Evolutionary conservation across 1,140 invertebrate species (phyloP).

Genomic region (Nephotettix cincticeps): DNA sequence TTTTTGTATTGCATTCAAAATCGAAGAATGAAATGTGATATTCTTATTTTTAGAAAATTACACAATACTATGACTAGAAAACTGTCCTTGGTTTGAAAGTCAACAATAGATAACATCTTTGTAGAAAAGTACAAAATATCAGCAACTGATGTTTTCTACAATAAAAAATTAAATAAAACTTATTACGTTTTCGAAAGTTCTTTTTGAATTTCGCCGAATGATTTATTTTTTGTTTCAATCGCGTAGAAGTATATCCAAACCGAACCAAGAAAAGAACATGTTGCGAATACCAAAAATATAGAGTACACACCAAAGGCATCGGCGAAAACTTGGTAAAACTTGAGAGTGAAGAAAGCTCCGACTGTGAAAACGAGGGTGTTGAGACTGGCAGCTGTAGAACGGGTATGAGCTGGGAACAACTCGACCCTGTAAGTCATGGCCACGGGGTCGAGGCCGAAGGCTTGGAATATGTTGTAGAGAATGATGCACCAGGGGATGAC

Average conservation of each 20-base stretch:
- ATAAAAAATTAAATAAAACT: too few species aligned
- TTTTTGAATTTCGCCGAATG: conserved; percentile 30
- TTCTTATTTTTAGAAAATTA: too few species aligned
- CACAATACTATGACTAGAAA: too few species aligned
- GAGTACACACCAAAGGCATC: conserved; percentile 29
- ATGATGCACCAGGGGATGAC: conserved; percentile 3
- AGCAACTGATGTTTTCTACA: too few species aligned
- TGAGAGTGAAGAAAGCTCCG: conserved; percentile 30
- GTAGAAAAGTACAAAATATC: too few species aligned
- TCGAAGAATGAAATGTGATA: too few species aligned
- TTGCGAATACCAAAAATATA: conserved; percentile 30
- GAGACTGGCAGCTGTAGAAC: conserved; percentile 15
- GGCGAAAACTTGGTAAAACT: conserved; percentile 31
- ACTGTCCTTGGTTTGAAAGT: too few species aligned
- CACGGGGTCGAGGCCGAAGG: conserved; percentile 36
- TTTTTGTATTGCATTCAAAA: too few species aligned
- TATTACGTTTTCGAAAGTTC: not conserved
- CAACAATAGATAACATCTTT: too few species aligned
- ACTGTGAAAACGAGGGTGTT: conserved; percentile 3
- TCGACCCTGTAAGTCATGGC: conserved; percentile 26
- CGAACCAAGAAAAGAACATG: conserved; percentile 26
- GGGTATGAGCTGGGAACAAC: conserved; percentile 22
- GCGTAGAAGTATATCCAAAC: conserved; percentile 23
- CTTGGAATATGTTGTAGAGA: conserved; percentile 20
- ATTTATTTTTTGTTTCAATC: conserved; percentile 32